Conservation (phyloP, 1,140 invertebrate species). For the Potamilus streckersoni region DNA sequence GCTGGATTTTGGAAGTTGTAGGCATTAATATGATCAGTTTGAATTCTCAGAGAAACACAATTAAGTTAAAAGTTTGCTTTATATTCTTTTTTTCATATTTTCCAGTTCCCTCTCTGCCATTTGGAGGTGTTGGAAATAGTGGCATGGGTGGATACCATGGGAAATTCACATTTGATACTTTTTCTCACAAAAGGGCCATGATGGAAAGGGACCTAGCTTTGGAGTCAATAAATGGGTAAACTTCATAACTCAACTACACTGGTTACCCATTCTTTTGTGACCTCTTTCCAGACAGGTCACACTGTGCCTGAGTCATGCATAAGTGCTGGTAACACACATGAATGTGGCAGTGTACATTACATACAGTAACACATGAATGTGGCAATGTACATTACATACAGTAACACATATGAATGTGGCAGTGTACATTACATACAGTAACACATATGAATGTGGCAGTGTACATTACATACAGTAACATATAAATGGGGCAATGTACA, state of each 20-base stretch:
- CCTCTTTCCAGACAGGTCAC: neutral
- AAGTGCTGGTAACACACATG: too few relatives aligned
- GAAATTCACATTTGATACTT: conserved; percentile 89
- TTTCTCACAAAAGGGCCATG: conserved; percentile 90
- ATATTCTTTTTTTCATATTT: conserved; percentile 5
- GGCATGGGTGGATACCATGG: conserved; percentile 95
- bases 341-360: neutral
- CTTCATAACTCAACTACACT: conserved; percentile 22
- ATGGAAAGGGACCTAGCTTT: conserved; percentile 74
- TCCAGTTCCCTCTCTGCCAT: conserved; percentile 68
- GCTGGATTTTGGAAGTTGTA: too few relatives aligned
- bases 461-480: too few relatives aligned
- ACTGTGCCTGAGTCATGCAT: neutral
- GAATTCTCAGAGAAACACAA: too few relatives aligned
- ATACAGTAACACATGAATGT: neutral
- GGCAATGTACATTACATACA: neutral
- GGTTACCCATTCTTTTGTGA: neutral
- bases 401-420: too few relatives aligned
- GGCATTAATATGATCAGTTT: too few relatives aligned
- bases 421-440: too few relatives aligned
- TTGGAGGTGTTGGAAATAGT: conserved; percentile 82
- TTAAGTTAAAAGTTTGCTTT: too few relatives aligned
- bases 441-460: too few relatives aligned
- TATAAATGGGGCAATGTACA: too few relatives aligned
- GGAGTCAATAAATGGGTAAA: conserved; percentile 46